Conservation (phyloP, 2,888 invertebrate genomes). For the Anthophora plumipes region DNA sequence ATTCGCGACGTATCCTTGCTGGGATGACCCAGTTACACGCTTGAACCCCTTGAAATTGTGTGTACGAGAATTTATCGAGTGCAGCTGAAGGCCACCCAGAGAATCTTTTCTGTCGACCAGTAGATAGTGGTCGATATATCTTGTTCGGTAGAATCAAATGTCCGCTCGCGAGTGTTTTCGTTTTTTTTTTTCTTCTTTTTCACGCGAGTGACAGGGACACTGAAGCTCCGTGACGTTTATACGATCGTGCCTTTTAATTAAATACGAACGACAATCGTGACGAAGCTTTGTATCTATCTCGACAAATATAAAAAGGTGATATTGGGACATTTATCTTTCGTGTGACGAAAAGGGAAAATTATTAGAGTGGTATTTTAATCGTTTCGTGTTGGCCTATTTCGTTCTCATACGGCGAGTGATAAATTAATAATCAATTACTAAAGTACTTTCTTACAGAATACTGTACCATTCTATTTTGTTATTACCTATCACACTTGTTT, state of each 20-base stretch:
- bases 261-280: background rate
- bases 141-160: slow-evolving; percentile 4
- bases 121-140: background rate
- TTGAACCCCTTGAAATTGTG: slow-evolving; percentile 54
- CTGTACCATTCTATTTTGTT: too few relatives aligned
- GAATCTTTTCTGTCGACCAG: slow-evolving; percentile 39
- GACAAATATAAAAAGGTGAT: background rate
- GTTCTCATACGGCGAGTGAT: too few relatives aligned
- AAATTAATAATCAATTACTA: too few relatives aligned
- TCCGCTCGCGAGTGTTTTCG: slow-evolving; percentile 12
- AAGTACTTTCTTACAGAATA: too few relatives aligned
- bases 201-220: background rate
- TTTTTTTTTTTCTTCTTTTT: background rate
- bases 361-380: too few relatives aligned
- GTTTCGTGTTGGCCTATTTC: too few relatives aligned
- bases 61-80: slow-evolving; percentile 61
- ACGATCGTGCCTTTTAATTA: too few relatives aligned
- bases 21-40: slow-evolving; percentile 70
- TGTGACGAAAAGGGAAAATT: too few relatives aligned
- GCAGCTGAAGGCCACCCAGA: slow-evolving; percentile 53
- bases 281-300: background rate
- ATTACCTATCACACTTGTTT: too few relatives aligned
- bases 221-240: background rate
- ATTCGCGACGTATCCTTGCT: slow-evolving; percentile 69
- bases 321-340: too few relatives aligned